Conservation (phyloP, 2,113 vertebrate species). For the Mus musculus region DNA sequence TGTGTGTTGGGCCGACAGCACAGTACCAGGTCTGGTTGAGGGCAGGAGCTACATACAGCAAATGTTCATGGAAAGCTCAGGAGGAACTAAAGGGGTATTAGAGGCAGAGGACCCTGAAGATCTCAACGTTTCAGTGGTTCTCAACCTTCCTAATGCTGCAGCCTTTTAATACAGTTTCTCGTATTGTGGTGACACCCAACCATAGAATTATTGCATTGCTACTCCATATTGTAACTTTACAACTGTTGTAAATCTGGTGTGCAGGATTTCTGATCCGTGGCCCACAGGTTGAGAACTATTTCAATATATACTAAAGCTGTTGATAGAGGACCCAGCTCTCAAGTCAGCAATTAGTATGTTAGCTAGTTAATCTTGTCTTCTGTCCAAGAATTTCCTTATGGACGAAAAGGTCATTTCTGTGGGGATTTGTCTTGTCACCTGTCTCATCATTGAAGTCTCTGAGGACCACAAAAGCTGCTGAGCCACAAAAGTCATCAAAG, state of each 20-base stretch:
- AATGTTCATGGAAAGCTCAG: conserved; percentile 75
- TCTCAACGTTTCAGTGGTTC: conserved; percentile 68
- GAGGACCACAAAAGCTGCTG: too few relatives aligned
- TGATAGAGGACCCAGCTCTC: conserved; percentile 92
- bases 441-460: conserved; percentile 81
- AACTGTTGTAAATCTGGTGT: too few relatives aligned
- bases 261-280: too few relatives aligned
- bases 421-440: conserved; percentile 94
- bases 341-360: conserved; percentile 90
- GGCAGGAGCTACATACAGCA: conserved; percentile 67
- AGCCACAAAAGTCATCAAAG: too few relatives aligned
- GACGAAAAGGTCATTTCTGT: conserved; percentile 95
- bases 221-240: too few relatives aligned
- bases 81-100: conserved; percentile 69
- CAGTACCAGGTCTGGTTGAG: neutral
- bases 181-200: too few relatives aligned
- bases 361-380: conserved; percentile 96
- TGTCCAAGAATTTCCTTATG: conserved; percentile 94
- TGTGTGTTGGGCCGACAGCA: conserved; percentile 73
- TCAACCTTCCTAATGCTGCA: too few relatives aligned
- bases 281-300: too few relatives aligned
- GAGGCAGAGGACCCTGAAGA: conserved; percentile 76
- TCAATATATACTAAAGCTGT: conserved; percentile 93
- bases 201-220: too few relatives aligned
- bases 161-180: too few relatives aligned